Evolutionary conservation across 2,113 vertebrate species (phyloP).

Genomic region (Psophia crepitans): DNA sequence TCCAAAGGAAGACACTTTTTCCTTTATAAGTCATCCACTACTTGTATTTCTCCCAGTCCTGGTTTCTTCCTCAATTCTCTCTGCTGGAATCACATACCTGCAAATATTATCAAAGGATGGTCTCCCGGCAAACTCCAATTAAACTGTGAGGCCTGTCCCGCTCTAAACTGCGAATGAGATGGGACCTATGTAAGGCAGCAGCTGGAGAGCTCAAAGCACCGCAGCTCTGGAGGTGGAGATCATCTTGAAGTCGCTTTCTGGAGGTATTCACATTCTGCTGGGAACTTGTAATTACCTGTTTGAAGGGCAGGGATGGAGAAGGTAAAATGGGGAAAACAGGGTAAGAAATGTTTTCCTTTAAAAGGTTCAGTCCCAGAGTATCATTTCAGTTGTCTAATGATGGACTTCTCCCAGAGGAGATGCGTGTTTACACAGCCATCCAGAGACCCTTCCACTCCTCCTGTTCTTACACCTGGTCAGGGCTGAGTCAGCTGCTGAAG

Average conservation of each 20-base stretch:
- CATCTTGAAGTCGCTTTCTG: slow-evolving; percentile 75
- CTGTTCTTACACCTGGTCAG: no score
- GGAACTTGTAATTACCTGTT: slow-evolving; percentile 82
- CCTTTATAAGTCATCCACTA: background rate
- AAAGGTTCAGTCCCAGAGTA: background rate
- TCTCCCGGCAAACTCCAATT: slow-evolving; percentile 77
- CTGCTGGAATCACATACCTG: background rate
- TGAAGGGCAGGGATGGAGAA: background rate
- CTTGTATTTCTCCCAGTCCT: background rate
- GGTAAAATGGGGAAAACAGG: background rate
- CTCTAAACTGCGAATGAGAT: background rate
- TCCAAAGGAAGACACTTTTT: background rate
- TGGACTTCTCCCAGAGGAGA: background rate
- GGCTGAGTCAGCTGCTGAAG: background rate
- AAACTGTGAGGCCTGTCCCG: slow-evolving; percentile 73
- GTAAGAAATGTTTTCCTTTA: background rate
- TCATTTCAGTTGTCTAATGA: background rate
- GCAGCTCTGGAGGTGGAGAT: slow-evolving; percentile 91
- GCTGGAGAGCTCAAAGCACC: slow-evolving; percentile 84
- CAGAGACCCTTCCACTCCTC: background rate
- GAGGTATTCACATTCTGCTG: slow-evolving; percentile 68
- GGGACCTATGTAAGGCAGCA: slow-evolving; percentile 66
- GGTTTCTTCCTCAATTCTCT: background rate
- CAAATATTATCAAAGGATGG: slow-evolving; percentile 73
- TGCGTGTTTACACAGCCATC: background rate